Evolutionary conservation across 2,797 vertebrate species (phyloP).

Genomic region (Sebastes paucispinis): DNA sequence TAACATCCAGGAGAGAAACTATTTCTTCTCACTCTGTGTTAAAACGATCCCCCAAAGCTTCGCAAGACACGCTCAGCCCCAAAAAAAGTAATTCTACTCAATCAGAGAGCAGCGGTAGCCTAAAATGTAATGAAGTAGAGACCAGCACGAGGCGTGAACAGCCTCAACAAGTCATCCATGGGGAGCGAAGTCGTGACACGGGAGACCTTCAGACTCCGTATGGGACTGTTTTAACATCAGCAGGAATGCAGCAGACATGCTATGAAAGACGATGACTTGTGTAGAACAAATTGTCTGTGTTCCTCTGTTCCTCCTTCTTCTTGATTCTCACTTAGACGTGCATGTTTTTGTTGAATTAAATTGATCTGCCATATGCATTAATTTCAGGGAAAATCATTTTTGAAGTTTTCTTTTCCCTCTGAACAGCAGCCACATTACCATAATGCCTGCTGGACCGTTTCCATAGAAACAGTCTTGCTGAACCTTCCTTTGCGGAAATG

Average conservation of each 20-base stretch:
- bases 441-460: constrained; percentile 42
- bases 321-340: constrained; percentile 30
- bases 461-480: constrained; percentile 52
- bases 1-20: background rate
- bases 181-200: background rate
- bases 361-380: constrained; percentile 17
- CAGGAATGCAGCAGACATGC: background rate
- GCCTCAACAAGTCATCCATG: background rate
- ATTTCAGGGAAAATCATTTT: constrained; percentile 22
- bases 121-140: background rate
- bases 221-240: background rate
- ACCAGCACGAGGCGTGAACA: background rate
- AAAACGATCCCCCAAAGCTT: background rate
- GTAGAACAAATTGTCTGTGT: constrained; percentile 13
- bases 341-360: constrained; percentile 38
- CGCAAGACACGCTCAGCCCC: background rate
- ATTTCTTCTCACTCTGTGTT: background rate
- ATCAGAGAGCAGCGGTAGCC: background rate
- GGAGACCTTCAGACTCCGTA: background rate
- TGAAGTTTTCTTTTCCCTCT: constrained; percentile 33
- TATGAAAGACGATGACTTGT: background rate
- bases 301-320: constrained; percentile 8
- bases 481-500: constrained; percentile 9
- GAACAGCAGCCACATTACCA: constrained; percentile 29
- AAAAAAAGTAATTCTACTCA: background rate